Conservation (phyloP, 1,140 invertebrate species). For the Anastatus disparis region DNA sequence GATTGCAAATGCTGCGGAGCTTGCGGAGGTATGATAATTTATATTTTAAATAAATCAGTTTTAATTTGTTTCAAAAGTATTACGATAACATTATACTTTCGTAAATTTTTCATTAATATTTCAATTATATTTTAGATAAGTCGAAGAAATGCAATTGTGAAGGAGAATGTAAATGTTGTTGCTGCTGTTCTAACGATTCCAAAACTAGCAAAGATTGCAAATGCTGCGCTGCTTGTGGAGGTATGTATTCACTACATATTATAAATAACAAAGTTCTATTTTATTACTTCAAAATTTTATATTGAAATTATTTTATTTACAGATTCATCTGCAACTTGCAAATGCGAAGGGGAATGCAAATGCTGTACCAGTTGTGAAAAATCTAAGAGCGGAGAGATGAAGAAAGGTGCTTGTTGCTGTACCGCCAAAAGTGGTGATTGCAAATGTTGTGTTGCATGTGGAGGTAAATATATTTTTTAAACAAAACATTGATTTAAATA, state of each 20-base stretch:
- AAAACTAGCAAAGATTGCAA: not conserved
- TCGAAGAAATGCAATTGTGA: not conserved
- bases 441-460: not conserved
- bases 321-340: too few relatives aligned
- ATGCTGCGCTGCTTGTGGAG: conserved; percentile 6
- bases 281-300: too few relatives aligned
- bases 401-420: not conserved
- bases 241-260: not conserved
- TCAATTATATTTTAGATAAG: conserved; percentile 13
- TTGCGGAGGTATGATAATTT: not conserved
- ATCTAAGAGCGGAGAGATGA: not conserved
- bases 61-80: not conserved
- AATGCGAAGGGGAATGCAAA: conserved; percentile 7
- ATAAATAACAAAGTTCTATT: too few relatives aligned
- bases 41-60: not conserved
- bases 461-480: not conserved
- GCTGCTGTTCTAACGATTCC: not conserved
- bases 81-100: too few relatives aligned
- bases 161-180: conserved; percentile 14
- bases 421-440: not conserved
- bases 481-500: too few relatives aligned
- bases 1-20: not conserved
- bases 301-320: too few relatives aligned
- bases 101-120: not conserved
- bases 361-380: not conserved